Conservation (phyloP, 2,113 vertebrate species). For the Phodopus roborovskii region DNA sequence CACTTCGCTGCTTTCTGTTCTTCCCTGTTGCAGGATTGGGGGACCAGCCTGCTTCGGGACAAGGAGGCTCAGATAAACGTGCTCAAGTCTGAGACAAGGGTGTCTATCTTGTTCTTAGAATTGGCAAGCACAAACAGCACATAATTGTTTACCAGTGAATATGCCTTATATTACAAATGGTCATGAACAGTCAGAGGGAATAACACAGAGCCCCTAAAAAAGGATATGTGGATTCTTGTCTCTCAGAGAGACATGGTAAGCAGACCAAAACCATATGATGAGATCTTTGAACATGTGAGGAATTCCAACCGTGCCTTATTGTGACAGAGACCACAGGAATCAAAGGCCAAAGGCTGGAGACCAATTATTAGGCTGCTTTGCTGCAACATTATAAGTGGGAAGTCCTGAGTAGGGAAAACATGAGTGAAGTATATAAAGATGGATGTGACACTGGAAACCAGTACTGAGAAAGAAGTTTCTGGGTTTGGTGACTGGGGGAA, state of each 20-base stretch:
- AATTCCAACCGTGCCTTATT: background rate
- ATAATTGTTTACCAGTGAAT: background rate
- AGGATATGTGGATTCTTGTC: background rate
- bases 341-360: background rate
- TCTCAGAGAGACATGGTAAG: background rate
- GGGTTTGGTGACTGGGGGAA: background rate
- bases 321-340: background rate
- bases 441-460: background rate
- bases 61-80: background rate
- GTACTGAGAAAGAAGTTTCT: background rate
- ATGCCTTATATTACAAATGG: background rate
- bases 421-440: background rate
- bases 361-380: background rate
- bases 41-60: background rate
- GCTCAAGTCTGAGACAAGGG: background rate
- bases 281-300: background rate
- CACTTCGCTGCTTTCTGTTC: background rate
- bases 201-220: background rate
- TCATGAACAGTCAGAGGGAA: background rate
- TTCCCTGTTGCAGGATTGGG: background rate
- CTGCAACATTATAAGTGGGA: background rate
- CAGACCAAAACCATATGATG: background rate
- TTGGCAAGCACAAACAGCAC: background rate
- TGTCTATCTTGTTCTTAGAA: background rate
- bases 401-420: background rate